A percentile compares a stretch with the other conserved stretches of the same genome.
Evolutionary conservation across 2,113 vertebrate species (phyloP).

Genomic region (Sorex fumeus): DNA sequence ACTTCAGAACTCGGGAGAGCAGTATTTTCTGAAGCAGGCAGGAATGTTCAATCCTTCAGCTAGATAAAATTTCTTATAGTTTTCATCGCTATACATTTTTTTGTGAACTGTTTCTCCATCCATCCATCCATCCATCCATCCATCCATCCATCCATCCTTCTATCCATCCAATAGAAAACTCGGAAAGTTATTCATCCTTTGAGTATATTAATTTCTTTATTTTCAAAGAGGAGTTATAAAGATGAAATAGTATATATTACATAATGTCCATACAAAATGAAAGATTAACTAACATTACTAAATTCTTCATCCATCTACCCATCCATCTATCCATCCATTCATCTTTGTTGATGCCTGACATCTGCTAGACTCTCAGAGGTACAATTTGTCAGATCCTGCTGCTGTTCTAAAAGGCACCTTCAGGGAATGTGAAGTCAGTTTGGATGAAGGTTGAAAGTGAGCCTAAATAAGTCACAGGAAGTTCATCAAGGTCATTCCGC

Average conservation of each 20-base stretch:
- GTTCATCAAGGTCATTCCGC: not conserved
- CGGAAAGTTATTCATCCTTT: not conserved
- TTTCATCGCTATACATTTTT: not conserved
- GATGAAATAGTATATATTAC: not conserved
- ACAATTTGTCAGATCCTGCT: not conserved
- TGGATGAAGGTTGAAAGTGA: not conserved
- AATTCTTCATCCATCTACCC: not conserved
- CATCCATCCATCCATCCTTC: not conserved
- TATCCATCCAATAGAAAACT: slow-evolving; percentile 21
- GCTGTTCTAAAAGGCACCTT: not conserved
- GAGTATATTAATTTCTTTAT: slow-evolving; percentile 21
- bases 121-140: not conserved
- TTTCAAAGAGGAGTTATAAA: not conserved
- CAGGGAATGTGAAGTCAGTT: not conserved
- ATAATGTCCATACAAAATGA: not conserved
- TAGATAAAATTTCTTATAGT: not conserved
- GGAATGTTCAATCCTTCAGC: not conserved
- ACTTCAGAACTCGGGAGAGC: not conserved
- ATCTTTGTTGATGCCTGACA: not conserved
- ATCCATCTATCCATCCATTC: not conserved
- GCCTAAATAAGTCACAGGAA: not conserved
- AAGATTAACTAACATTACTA: not conserved
- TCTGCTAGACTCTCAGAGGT: not conserved
- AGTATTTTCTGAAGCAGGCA: slow-evolving; percentile 34
- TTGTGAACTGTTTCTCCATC: not conserved